Percentiles rank a stretch among this genome's conserved stretches.
Evolutionary conservation across 2,113 vertebrate genomes (phyloP).

Genomic region (Synchiropus splendidus): DNA sequence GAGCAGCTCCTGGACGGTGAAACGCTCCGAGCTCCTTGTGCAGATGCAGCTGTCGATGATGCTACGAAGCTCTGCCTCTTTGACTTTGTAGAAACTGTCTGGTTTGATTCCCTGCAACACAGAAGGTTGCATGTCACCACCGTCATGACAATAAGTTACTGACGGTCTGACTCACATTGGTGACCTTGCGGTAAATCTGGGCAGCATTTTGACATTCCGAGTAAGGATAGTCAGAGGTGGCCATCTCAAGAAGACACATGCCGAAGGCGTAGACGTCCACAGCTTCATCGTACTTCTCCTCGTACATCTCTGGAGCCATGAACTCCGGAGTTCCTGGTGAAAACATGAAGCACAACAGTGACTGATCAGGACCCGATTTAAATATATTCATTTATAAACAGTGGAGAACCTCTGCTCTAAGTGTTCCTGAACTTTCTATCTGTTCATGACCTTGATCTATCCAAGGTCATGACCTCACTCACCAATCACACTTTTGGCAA

Average conservation of each 20-base stretch:
- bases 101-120: slow-evolving; percentile 80
- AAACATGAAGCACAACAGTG: background rate
- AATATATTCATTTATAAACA: too few species aligned
- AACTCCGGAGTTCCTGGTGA: slow-evolving; percentile 74
- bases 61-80: slow-evolving; percentile 80
- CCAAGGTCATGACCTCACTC: background rate
- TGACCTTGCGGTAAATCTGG: slow-evolving; percentile 91
- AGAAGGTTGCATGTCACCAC: background rate
- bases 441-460: too few species aligned
- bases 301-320: slow-evolving; percentile 92
- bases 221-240: slow-evolving; percentile 86
- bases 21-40: slow-evolving; percentile 79
- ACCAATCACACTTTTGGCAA: slow-evolving; percentile 90
- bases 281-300: slow-evolving; percentile 85
- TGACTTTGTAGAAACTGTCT: slow-evolving; percentile 85
- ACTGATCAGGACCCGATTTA: too few species aligned
- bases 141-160: background rate
- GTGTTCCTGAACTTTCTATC: too few species aligned
- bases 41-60: slow-evolving; percentile 90
- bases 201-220: slow-evolving; percentile 83
- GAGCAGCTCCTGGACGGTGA: slow-evolving; percentile 90
- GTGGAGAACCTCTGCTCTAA: too few species aligned
- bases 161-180: slow-evolving; percentile 66
- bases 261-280: slow-evolving; percentile 88
- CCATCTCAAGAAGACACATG: slow-evolving; percentile 96